Percentiles rank a stretch among this genome's conserved stretches.
phyloP scores from a whole-genome alignment of 92 coral and sea anemone genomes.

The Zoanthus gigantus region DNA sequence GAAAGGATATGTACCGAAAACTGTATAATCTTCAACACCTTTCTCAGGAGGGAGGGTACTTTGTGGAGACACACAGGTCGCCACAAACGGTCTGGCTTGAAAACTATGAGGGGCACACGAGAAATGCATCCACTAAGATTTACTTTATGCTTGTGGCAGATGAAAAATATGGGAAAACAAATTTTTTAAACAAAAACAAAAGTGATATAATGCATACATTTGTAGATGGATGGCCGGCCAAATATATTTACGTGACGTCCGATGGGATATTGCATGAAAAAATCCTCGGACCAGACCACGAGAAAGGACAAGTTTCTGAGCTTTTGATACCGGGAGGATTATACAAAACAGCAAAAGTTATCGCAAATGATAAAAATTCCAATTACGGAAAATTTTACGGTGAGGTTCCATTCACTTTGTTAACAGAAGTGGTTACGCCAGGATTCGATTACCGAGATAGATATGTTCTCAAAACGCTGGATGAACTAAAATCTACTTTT shows the following conservation, averaged over 20 bases:
- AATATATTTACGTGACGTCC: slow-evolving; percentile 65
- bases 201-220: slow-evolving; percentile 78
- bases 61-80: slow-evolving; percentile 80
- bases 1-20: slow-evolving; percentile 68
- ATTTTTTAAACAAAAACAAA: slow-evolving; percentile 64
- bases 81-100: slow-evolving; percentile 22
- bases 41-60: slow-evolving; percentile 88
- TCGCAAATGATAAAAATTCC: slow-evolving; percentile 51
- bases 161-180: slow-evolving; percentile 67
- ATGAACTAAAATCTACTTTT: slow-evolving; percentile 53
- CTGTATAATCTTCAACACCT: slow-evolving; percentile 65
- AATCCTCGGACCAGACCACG: slow-evolving; percentile 68
- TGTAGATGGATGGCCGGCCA: slow-evolving; percentile 89
- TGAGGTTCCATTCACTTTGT: slow-evolving; percentile 81
- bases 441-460: slow-evolving; percentile 89
- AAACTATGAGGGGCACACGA: slow-evolving; percentile 56
- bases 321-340: slow-evolving; percentile 67
- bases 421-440: slow-evolving; percentile 79
- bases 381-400: slow-evolving; percentile 64
- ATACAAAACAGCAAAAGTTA: slow-evolving; percentile 70
- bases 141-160: slow-evolving; percentile 69
- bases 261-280: slow-evolving; percentile 71
- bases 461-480: slow-evolving; percentile 57
- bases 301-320: slow-evolving; percentile 75
- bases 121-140: slow-evolving; percentile 77